Base-by-base conservation (phyloP, 2,888 invertebrate genomes). In the Entomobrya proxima region DNA sequence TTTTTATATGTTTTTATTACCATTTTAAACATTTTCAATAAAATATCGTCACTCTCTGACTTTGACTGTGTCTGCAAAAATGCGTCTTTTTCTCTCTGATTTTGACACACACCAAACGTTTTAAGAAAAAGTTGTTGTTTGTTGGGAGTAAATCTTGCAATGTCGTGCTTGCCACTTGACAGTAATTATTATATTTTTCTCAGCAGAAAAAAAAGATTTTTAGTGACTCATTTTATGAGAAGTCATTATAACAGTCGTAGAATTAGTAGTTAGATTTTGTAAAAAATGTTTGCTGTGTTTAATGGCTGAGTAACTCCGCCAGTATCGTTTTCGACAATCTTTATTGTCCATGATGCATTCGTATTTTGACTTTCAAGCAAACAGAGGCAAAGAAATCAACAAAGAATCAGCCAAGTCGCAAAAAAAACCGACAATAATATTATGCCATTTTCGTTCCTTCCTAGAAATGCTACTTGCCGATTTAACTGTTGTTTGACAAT, bases 321-420 rank as follows among this genome's bases (percentile, higher is more conserved):
- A 55, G 58, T 76, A 55, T 76, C 76, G 44, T 37, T 64, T 69
- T 80, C 72, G 55, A 80, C 80, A 80, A 80, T 80, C 72, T 80
- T 83, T 83, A 83, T 67, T 83, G 52, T 40, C 76, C 83, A 64
- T 83, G 83, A 83, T 83, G 75, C 83, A 83, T 83, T 75, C n/a
- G 67, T 83, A 67, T 76, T 83, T 83, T 83, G 83, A 76, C 76
- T 75, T n/a, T n/a, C n/a, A n/a, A n/a, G 67, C 32, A 24, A 67
- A 13, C 67, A 21, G 67, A 67, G 74, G 30, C 50, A 74, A 44
- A 74, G 44, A 40, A 50, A 74, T 47, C 72, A 72, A 72, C 72
- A 72, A 2, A 44, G 27, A 72, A 47, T 47, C 72, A 72, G 37
- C 21, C 67, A 67, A 67, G 40, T 67, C 67, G 40, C 40, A 40